phyloP scores from a whole-genome alignment of 2,888 invertebrate species.

The Ptychoptera albimana region DNA sequence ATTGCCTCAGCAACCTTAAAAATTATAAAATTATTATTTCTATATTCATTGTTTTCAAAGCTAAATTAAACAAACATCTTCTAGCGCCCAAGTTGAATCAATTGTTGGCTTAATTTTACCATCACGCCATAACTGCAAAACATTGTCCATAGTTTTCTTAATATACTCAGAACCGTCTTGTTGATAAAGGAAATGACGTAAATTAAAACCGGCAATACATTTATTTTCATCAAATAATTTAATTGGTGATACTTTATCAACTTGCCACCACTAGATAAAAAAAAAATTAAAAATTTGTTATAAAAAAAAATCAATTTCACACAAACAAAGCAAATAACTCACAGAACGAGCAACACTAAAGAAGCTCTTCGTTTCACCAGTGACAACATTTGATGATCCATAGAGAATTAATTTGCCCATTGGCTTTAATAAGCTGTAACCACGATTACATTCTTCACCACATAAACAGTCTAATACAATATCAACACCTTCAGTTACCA shows the following conservation, averaged over 20 bases:
- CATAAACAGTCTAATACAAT: slow-evolving; percentile 76
- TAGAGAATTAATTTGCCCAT: slow-evolving; percentile 81
- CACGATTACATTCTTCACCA: slow-evolving; percentile 77
- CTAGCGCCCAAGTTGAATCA: slow-evolving; percentile 76
- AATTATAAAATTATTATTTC: slow-evolving; percentile 27
- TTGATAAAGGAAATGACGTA: slow-evolving; percentile 68
- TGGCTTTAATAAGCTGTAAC: slow-evolving; percentile 66
- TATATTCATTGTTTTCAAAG: slow-evolving; percentile 1
- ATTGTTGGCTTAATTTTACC: slow-evolving; percentile 68
- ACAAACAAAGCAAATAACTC: slow-evolving; percentile 38
- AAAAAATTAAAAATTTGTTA: not conserved
- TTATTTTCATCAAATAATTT: slow-evolving; percentile 83
- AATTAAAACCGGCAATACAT: slow-evolving; percentile 64
- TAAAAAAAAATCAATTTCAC: slow-evolving; percentile 1
- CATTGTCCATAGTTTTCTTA: slow-evolving; percentile 49
- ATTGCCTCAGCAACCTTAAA: slow-evolving; percentile 59
- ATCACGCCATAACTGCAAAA: slow-evolving; percentile 58
- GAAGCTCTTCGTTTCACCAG: slow-evolving; percentile 82
- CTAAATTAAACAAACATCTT: slow-evolving; percentile 48
- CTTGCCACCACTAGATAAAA: slow-evolving; percentile 63
- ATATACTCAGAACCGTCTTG: slow-evolving; percentile 57
- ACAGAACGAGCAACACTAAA: slow-evolving; percentile 72
- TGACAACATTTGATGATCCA: slow-evolving; percentile 76
- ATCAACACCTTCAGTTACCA: slow-evolving; percentile 65
- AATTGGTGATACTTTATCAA: slow-evolving; percentile 77